Evolutionary conservation across 2,113 vertebrate species (phyloP).

Genomic region (Heterocephalus glaber): DNA sequence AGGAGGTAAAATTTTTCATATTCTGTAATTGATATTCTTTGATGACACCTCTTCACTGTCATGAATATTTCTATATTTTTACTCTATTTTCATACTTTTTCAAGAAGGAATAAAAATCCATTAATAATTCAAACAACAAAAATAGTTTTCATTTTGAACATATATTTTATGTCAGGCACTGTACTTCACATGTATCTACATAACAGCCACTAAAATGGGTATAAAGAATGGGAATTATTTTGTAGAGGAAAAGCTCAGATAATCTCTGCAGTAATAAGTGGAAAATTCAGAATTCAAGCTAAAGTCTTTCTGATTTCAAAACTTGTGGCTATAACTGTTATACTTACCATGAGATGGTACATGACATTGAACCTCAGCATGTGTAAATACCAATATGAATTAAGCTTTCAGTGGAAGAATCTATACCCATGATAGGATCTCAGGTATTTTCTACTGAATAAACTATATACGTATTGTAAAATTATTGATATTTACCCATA

Average conservation of each 20-base stretch:
- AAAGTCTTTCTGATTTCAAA: neutral
- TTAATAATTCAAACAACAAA: neutral
- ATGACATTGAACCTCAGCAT: neutral
- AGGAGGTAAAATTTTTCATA: neutral
- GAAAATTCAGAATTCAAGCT: neutral
- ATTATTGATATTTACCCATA: neutral
- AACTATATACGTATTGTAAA: neutral
- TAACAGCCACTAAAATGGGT: neutral
- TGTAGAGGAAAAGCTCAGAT: neutral
- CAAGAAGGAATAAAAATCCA: neutral
- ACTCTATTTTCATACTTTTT: neutral
- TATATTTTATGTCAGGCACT: neutral
- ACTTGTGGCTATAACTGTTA: neutral
- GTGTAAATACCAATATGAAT: neutral
- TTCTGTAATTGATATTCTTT: neutral
- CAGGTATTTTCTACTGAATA: slow-evolving; percentile 6
- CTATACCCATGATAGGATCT: neutral
- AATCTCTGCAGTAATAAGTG: neutral
- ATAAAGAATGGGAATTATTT: neutral
- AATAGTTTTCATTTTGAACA: neutral
- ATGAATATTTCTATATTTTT: neutral
- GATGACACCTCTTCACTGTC: neutral
- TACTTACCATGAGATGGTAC: neutral
- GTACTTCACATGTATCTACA: neutral
- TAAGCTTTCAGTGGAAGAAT: neutral